A percentile compares a stretch with the other conserved stretches of the same genome.
Conservation (phyloP, 2,888 invertebrate species). For the Bimastos eiseni region DNA sequence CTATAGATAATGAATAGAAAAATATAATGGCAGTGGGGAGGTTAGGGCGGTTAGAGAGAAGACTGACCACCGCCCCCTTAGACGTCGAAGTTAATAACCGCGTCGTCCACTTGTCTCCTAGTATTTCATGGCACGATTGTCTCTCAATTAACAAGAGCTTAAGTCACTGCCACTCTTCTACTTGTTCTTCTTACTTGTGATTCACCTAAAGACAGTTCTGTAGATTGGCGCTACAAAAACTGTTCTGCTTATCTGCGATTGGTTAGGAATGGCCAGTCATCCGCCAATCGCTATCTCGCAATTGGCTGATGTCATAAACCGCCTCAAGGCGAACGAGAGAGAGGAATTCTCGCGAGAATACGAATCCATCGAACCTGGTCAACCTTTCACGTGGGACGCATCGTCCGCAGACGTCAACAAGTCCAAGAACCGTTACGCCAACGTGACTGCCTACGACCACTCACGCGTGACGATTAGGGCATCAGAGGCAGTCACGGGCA, state of each 20-base stretch:
- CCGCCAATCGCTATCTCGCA: constrained; percentile 94
- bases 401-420: constrained; percentile 96
- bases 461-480: constrained; percentile 65
- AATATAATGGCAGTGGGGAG: too few relatives aligned
- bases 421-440: constrained; percentile 97
- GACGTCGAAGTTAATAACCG: too few relatives aligned
- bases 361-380: constrained; percentile 96
- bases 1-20: too few relatives aligned
- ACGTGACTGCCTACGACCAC: constrained; percentile 98
- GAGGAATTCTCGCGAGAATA: constrained; percentile 96
- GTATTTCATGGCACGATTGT: too few relatives aligned
- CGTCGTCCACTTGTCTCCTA: too few relatives aligned
- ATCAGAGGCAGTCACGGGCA: constrained; percentile 84
- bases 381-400: constrained; percentile 99
- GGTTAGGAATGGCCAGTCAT: constrained; percentile 61
- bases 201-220: too few relatives aligned
- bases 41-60: too few relatives aligned
- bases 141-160: too few relatives aligned
- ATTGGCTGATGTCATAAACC: constrained; percentile 89
- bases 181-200: too few relatives aligned
- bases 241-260: not conserved
- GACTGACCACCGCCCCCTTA: too few relatives aligned
- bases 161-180: too few relatives aligned
- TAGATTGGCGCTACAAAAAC: not conserved
- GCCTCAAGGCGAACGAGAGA: constrained; percentile 92